Evolutionary conservation across 2,888 invertebrate genomes (phyloP), one percentile per base, ranked within the genome.

Genomic region (Buathra laborator): DNA sequence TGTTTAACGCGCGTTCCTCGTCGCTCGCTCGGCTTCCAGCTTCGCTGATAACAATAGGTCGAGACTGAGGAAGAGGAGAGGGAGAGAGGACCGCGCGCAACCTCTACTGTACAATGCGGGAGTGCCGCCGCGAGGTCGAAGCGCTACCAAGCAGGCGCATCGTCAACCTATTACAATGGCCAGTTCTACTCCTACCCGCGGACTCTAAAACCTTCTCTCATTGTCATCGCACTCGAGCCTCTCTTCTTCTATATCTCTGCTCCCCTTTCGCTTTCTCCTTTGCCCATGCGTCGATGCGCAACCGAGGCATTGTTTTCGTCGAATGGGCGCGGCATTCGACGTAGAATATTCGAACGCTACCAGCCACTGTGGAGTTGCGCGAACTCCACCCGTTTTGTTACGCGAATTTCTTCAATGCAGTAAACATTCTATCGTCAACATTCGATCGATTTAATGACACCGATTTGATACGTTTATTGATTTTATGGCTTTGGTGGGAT

Each of bases 271-370:
- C 72, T 68, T 48, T 86, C 77, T 87, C 90, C 86, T 91, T 91
- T 93, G 93, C 93, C 93, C 93, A 93, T 93, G 93, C 93, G 93
- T 93, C 92, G 92, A 93, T 92, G 92, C 92, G 93, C 90, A 64
- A 71, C 70, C 46, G 85, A 91, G 90, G 90, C 89, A 93, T 93
- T 93, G 93, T 93, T 90, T 93, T 87, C 78, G 88, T 84, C 86
- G 86, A 90, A 91, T 91, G 92, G 91, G 91, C 92, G 91, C 92
- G 91, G 89, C 90, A 79, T 91, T 90, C 88, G 37, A 24, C 24
- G 16, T 71, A n/a, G 32, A 75, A 76, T 43, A 37, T 9, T 72
- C 76, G 87, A 37, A 88, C 89, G 53, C 24, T 10, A 85, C 87
- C 85, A 86, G 85, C 24, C 70, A 71, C 70, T 80, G 71, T 51